Conservation (phyloP, 2,797 vertebrate species). For the Paramormyrops hopkinsi region DNA sequence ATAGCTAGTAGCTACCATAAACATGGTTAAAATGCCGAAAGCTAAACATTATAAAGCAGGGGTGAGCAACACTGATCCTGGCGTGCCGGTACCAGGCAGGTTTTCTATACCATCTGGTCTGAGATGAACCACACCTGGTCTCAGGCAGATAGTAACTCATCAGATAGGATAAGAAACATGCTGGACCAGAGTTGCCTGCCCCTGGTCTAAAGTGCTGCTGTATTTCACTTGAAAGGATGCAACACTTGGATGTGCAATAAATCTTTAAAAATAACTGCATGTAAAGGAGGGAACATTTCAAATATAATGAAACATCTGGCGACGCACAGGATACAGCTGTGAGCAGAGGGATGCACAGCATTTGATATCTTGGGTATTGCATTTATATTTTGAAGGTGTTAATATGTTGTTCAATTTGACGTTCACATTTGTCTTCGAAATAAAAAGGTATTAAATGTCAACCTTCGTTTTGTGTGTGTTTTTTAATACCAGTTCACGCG, state of each 20-base stretch:
- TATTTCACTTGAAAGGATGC: neutral
- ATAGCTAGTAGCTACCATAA: neutral
- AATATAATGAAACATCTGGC: neutral
- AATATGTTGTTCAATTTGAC: neutral
- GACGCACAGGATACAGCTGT: neutral
- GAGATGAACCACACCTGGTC: neutral
- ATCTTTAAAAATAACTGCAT: neutral
- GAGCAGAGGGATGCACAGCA: neutral
- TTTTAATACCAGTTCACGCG: neutral
- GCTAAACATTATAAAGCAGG: neutral
- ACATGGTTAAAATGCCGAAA: neutral
- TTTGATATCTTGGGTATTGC: neutral
- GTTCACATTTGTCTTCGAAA: neutral
- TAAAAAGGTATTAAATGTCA: neutral
- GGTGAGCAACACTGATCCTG: neutral
- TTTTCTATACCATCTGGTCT: neutral
- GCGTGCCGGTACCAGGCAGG: neutral
- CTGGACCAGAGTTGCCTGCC: neutral
- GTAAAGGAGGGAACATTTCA: neutral
- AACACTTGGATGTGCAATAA: neutral
- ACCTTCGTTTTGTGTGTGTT: neutral
- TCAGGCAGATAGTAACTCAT: neutral
- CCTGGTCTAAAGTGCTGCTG: neutral
- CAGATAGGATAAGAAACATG: neutral
- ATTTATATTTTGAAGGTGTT: neutral